These are phyloP conservation scores for Hermaeophaga mercurialis DNA, from an alignment of 2,888 invertebrate species.

Conservation along the genomic window DNA sequence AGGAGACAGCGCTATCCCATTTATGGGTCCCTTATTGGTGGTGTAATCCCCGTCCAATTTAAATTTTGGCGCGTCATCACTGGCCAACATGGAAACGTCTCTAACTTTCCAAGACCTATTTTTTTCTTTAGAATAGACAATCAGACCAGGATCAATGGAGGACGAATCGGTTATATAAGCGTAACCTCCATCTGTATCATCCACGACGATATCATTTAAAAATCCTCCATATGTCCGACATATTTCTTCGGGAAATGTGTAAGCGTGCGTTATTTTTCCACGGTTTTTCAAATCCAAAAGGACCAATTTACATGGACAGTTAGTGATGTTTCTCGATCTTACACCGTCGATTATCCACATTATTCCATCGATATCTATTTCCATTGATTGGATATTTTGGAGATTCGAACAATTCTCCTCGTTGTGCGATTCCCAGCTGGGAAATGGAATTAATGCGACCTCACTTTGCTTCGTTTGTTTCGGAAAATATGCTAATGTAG, in stretches of 20 bases:
- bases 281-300: constrained; percentile 68
- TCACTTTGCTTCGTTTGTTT: constrained; percentile 57
- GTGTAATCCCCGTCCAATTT: constrained; percentile 60
- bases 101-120: constrained; percentile 73
- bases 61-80: constrained; percentile 64
- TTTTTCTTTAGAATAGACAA: constrained; percentile 69
- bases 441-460: constrained; percentile 68
- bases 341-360: constrained; percentile 76
- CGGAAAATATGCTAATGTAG: constrained; percentile 62
- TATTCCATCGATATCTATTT: constrained; percentile 70
- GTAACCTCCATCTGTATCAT: constrained; percentile 68
- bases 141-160: constrained; percentile 69
- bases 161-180: constrained; percentile 76
- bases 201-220: constrained; percentile 73
- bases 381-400: constrained; percentile 75
- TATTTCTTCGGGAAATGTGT: constrained; percentile 65
- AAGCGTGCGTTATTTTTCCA: constrained; percentile 63
- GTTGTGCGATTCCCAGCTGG: constrained; percentile 70
- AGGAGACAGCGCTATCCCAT: constrained; percentile 75
- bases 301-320: constrained; percentile 70
- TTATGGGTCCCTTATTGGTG: constrained; percentile 64
- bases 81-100: constrained; percentile 69
- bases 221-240: constrained; percentile 63
- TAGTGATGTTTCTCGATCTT: constrained; percentile 65
- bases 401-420: constrained; percentile 65